Evolutionary conservation across 1,140 invertebrate species (phyloP), one percentile per base, ranked within the genome.

Genomic region (Homarus americanus): DNA sequence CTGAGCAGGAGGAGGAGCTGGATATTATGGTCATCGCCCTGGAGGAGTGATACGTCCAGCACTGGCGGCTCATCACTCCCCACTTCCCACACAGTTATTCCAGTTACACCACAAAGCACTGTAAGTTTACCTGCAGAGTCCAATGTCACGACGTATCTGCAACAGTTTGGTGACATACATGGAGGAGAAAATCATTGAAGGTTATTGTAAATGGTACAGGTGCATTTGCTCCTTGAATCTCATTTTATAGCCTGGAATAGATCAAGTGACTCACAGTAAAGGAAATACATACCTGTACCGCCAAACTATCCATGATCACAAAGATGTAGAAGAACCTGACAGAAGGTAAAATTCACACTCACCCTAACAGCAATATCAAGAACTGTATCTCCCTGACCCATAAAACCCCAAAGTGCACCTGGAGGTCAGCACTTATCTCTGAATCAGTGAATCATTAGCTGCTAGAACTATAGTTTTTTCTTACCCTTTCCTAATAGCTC

Each of bases 61-160:
- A 90, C 38, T 7, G 88, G 69, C 17, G 17, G 69, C 2, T 63
- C 41, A 20, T 58, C 32, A 32, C 32, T 63, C 1, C 10, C 34
- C 9, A 9, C 49, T 34, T 90, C 80, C 72, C 72, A 76, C 69
- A 83, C 32, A 10, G 73, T 76, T 17, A 84, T 32, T 4, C 88
- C 80, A 17, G 88, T 90, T 41, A 84, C 88, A 36, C 88, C 72
- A 84, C 88, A 90, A 15, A 90, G 34, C 88, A 90, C 88, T 20
- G 7, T 53, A 3, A 90, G 69, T 41, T 58, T 32, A 4, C 80
- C 80, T 24, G 41, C 72, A n/a, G 20, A 34, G 73, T 75, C 32
- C 36, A 83, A 49, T 66, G 40, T 83, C 36, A 90, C 72, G 34
- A 90, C 49, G 66, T 90, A 90, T 49, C 88, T 90, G 80, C 73